Percentiles rank a stretch among this genome's conserved stretches.
phyloP scores from a whole-genome alignment of 2,888 invertebrate genomes.

The Mycalesis mineus region DNA sequence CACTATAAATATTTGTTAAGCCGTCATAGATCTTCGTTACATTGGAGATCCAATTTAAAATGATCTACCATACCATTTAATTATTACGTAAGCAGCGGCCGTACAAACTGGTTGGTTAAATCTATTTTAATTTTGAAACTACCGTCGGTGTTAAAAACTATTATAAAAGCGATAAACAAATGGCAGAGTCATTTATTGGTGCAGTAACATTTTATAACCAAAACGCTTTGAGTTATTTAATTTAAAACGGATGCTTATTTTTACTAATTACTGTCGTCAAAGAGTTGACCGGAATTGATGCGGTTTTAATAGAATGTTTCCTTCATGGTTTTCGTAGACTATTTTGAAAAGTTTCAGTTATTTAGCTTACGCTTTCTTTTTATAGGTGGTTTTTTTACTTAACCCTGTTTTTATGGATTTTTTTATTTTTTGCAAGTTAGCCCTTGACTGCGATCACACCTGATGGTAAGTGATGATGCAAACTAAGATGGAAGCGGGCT shows the following conservation, averaged over 20 bases:
- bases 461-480: too few relatives aligned
- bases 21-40: constrained; percentile 30
- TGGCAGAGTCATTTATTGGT: constrained; percentile 56
- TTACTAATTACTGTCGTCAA: constrained; percentile 67
- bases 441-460: too few relatives aligned
- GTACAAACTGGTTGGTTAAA: constrained; percentile 32
- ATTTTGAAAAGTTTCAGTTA: too few relatives aligned
- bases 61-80: constrained; percentile 26
- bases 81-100: constrained; percentile 24
- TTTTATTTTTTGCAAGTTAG: too few relatives aligned
- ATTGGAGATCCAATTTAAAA: constrained; percentile 35
- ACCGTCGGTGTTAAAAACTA: constrained; percentile 53
- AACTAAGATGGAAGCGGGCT: too few relatives aligned
- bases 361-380: too few relatives aligned
- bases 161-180: constrained; percentile 66
- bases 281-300: constrained; percentile 30
- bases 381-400: too few relatives aligned
- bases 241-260: constrained; percentile 54
- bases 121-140: constrained; percentile 57
- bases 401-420: too few relatives aligned
- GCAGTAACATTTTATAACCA: constrained; percentile 57
- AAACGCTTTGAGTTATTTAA: constrained; percentile 49
- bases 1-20: constrained; percentile 28
- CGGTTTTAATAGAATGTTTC: not conserved
- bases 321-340: too few relatives aligned